phyloP scores from a whole-genome alignment of 2,113 vertebrate genomes.

The Ellobius talpinus region DNA sequence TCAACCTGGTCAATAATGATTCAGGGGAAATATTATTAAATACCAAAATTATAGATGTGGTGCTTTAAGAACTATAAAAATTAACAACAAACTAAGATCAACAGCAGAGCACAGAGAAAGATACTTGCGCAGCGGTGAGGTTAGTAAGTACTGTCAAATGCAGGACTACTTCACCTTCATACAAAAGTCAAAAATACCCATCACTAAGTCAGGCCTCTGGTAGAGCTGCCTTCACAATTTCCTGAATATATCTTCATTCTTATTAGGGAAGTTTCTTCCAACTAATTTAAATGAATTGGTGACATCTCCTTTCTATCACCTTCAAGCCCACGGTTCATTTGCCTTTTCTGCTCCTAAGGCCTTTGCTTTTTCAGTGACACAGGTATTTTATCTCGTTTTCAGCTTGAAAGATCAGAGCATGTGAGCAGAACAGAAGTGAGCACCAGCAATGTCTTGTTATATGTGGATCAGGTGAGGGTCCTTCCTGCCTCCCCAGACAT shows the following conservation, averaged over 20 bases:
- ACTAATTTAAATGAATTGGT: not conserved
- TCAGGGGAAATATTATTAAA: not conserved
- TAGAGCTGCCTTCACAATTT: not conserved
- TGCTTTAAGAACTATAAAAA: not conserved
- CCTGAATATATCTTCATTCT: not conserved
- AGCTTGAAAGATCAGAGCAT: not conserved
- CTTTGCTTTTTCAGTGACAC: not conserved
- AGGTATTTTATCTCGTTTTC: not conserved
- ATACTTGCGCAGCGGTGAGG: not conserved
- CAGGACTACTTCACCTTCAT: not conserved
- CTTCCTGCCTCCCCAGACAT: not conserved
- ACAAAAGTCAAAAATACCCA: not conserved
- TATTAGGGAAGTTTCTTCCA: not conserved
- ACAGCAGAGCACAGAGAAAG: not conserved
- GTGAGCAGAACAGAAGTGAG: constrained; percentile 31
- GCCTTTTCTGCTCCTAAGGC: not conserved
- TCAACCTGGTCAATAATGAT: not conserved
- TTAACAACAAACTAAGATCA: not conserved
- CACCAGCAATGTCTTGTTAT: not conserved
- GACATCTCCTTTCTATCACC: not conserved
- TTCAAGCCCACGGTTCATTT: not conserved
- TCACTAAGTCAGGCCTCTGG: not conserved
- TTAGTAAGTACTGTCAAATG: not conserved
- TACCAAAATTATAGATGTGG: not conserved
- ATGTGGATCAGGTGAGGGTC: not conserved